These are phyloP conservation scores for Acropora yongei DNA, from an alignment of 64 coral and sea anemone genomes.

Conservation along the genomic window DNA sequence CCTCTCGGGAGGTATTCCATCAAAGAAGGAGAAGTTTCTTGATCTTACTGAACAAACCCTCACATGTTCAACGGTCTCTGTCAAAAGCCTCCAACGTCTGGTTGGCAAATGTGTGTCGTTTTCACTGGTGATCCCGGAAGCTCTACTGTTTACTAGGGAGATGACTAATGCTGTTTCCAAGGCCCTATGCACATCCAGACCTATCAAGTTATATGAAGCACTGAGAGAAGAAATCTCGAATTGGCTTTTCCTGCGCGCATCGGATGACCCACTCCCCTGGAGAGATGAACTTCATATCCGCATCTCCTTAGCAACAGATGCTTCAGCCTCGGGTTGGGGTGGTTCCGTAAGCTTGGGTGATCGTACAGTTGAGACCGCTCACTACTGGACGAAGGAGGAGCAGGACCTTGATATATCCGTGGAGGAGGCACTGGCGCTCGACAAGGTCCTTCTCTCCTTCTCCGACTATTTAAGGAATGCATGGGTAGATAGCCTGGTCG, in stretches of 20 bases:
- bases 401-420: neutral
- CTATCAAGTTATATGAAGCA: no score
- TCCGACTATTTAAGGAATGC: neutral
- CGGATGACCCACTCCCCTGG: neutral
- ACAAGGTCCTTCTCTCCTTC: neutral
- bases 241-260: no score
- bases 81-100: conserved; percentile 59
- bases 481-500: conserved; percentile 22
- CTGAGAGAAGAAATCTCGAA: no score
- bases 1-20: neutral
- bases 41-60: conserved; percentile 1
- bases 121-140: conserved; percentile 21
- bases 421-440: conserved; percentile 24
- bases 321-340: neutral
- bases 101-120: conserved; percentile 21
- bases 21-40: conserved; percentile 25
- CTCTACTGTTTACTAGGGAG: no score
- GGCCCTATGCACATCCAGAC: no score
- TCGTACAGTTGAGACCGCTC: neutral
- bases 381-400: conserved; percentile 60
- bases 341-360: neutral
- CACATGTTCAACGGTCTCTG: neutral
- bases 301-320: neutral
- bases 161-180: no score
- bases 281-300: conserved; percentile 22